phyloP scores from a whole-genome alignment of 2,113 vertebrate genomes.

The Cephalopterus ornatus region DNA sequence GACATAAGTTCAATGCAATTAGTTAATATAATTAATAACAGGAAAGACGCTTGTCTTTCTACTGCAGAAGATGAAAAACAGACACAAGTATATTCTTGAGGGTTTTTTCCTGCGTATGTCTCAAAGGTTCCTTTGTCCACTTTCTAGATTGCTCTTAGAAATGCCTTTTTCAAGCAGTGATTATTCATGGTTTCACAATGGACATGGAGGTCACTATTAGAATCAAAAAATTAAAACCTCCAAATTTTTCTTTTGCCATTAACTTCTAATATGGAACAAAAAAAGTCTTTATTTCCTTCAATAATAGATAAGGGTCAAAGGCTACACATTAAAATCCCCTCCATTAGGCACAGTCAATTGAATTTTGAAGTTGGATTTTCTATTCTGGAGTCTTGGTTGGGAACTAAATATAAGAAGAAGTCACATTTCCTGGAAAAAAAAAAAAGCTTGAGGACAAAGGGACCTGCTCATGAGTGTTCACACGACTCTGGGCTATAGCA shows the following conservation, averaged over 20 bases:
- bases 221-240: conserved; percentile 15
- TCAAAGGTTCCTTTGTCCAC: conserved; percentile 36
- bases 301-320: conserved; percentile 52
- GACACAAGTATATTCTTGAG: not conserved
- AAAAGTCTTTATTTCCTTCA: conserved; percentile 56
- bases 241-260: conserved; percentile 32
- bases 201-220: conserved; percentile 14
- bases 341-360: conserved; percentile 64
- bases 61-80: not conserved
- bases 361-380: conserved; percentile 27
- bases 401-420: conserved; percentile 44
- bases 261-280: conserved; percentile 58
- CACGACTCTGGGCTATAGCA: not conserved
- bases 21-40: not conserved
- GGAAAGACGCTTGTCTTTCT: not conserved
- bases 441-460: conserved; percentile 47
- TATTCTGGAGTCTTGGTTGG: conserved; percentile 44
- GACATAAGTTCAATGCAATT: not conserved
- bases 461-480: conserved; percentile 41
- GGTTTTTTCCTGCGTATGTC: not conserved
- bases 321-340: conserved; percentile 58
- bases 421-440: conserved; percentile 36
- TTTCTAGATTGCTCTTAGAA: conserved; percentile 30
- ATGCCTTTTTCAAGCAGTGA: conserved; percentile 12
- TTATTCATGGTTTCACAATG: conserved; percentile 59